phyloP scores from a whole-genome alignment of 1,140 invertebrate species.

The Drosophila equinoxialis region DNA sequence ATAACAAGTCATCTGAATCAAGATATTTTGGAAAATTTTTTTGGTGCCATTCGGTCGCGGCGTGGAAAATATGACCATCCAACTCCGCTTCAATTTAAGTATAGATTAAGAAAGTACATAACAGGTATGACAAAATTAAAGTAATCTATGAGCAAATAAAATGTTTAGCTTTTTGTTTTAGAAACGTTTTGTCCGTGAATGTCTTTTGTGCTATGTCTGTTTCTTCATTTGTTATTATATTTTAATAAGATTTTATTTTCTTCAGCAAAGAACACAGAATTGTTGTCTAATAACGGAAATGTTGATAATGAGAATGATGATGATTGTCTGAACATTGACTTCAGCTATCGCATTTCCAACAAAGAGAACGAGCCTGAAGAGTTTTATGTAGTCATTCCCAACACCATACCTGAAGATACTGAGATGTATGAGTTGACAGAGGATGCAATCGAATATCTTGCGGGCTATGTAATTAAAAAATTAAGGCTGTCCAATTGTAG shows the following conservation, averaged over 20 bases:
- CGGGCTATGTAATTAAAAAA: too few species aligned
- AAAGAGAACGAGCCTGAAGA: too few species aligned
- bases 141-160: constrained; percentile 4
- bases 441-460: too few species aligned
- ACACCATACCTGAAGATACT: too few species aligned
- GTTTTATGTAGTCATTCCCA: too few species aligned
- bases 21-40: constrained; percentile 39
- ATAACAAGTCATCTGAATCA: neutral
- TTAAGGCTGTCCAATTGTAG: too few species aligned
- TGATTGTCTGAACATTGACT: too few species aligned
- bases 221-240: constrained; percentile 5
- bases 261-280: too few species aligned
- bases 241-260: neutral
- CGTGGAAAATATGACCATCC: constrained; percentile 21
- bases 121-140: constrained; percentile 21
- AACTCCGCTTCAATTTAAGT: constrained; percentile 23
- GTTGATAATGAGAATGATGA: too few species aligned
- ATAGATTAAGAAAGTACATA: constrained; percentile 34
- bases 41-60: constrained; percentile 29
- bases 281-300: too few species aligned
- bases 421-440: too few species aligned
- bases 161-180: constrained; percentile 8
- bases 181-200: constrained; percentile 6
- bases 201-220: neutral
- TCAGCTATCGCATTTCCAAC: too few species aligned